Percentiles rank a stretch among this genome's conserved stretches.
phyloP scores from a whole-genome alignment of 1,140 invertebrate genomes.

The Globodera ellingtonae region DNA sequence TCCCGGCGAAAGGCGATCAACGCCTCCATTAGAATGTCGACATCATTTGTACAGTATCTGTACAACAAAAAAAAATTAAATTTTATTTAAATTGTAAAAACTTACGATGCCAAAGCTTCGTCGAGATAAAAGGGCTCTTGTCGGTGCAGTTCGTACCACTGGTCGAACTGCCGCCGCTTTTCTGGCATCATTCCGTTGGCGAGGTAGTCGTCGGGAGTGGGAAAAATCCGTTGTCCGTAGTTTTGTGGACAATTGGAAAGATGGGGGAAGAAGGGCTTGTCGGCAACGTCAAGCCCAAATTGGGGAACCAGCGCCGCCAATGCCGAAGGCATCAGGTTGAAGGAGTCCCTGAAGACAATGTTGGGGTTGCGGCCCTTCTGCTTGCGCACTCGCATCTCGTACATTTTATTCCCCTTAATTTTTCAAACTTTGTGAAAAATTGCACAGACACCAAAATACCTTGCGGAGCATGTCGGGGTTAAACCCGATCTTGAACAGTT shows the following conservation, averaged over 20 bases:
- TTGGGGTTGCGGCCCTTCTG: neutral
- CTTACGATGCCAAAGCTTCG: conserved; percentile 5
- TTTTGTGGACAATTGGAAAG: conserved; percentile 19
- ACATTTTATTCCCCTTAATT: neutral
- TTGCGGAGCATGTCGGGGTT: neutral
- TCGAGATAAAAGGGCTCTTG: neutral
- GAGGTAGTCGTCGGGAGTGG: conserved; percentile 9
- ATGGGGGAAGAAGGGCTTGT: conserved; percentile 26
- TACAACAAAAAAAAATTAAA: too few species aligned
- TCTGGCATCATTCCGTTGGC: conserved; percentile 30
- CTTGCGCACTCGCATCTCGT: neutral
- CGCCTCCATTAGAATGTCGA: conserved; percentile 11
- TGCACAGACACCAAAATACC: too few species aligned
- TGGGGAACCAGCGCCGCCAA: neutral
- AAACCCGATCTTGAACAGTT: neutral
- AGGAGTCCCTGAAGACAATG: conserved; percentile 10
- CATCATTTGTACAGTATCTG: neutral
- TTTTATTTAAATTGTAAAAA: too few species aligned
- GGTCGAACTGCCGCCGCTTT: conserved; percentile 12
- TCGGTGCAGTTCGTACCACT: conserved; percentile 11
- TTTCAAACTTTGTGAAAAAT: too few species aligned
- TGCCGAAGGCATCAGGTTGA: conserved; percentile 14
- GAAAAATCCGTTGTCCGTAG: conserved; percentile 9
- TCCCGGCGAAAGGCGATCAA: too few species aligned
- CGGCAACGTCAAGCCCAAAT: too few species aligned